phyloP scores from a whole-genome alignment of 2,888 invertebrate genomes.

The Silvanus unidentatus region DNA sequence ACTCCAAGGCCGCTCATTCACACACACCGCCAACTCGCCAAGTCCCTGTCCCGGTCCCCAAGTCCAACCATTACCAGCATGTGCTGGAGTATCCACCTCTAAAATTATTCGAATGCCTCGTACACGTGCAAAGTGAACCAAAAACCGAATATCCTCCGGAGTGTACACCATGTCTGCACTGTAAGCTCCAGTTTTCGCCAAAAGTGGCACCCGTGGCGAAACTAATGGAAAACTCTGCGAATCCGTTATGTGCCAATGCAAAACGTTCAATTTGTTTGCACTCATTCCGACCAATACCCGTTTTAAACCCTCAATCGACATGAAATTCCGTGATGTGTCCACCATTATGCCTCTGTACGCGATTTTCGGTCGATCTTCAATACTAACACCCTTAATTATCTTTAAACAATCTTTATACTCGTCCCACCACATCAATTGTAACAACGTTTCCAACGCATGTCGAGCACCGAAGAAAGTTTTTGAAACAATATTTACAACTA shows the following conservation, averaged over 20 bases:
- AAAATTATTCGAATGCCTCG: slow-evolving; percentile 81
- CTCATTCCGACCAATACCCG: slow-evolving; percentile 83
- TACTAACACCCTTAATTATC: slow-evolving; percentile 58
- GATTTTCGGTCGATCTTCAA: slow-evolving; percentile 74
- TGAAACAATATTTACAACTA: slow-evolving; percentile 59
- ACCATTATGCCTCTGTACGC: slow-evolving; percentile 80
- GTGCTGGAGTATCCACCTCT: slow-evolving; percentile 88
- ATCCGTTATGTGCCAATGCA: slow-evolving; percentile 90
- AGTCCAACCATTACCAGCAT: slow-evolving; percentile 81
- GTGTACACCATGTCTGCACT: slow-evolving; percentile 66
- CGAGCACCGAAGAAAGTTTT: slow-evolving; percentile 71
- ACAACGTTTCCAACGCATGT: slow-evolving; percentile 70
- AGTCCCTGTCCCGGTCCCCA: slow-evolving; percentile 72
- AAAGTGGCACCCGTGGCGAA: slow-evolving; percentile 66
- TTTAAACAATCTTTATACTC: slow-evolving; percentile 55
- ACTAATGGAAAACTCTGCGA: slow-evolving; percentile 89
- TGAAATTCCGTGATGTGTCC: slow-evolving; percentile 87
- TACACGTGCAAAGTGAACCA: slow-evolving; percentile 71
- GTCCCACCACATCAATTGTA: slow-evolving; percentile 77
- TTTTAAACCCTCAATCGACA: slow-evolving; percentile 65
- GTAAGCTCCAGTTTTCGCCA: slow-evolving; percentile 80
- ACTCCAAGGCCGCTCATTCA: slow-evolving; percentile 71
- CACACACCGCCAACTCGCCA: slow-evolving; percentile 73
- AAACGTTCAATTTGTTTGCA: slow-evolving; percentile 81
- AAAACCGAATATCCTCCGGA: slow-evolving; percentile 61